Conservation (phyloP, 2,113 vertebrate species). For the Brachyhypopomus occidentalis region DNA sequence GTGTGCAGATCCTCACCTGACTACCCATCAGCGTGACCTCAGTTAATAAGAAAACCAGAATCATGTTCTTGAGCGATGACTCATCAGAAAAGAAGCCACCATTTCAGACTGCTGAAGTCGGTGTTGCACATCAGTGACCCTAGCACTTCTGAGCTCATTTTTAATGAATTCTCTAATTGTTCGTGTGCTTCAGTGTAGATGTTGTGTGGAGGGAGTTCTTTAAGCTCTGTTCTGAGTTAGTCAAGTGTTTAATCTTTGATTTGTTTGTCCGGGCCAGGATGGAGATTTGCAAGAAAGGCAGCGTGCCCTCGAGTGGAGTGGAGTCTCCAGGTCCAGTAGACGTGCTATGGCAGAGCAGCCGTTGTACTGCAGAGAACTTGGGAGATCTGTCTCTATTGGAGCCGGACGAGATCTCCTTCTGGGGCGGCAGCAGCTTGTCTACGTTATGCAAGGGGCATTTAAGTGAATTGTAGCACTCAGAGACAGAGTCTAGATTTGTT, state of each 20-base stretch:
- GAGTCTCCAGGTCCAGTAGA: no score
- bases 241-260: not conserved
- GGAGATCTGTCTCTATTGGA: no score
- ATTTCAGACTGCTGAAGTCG: not conserved
- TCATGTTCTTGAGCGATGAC: not conserved
- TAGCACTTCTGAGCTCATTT: not conserved
- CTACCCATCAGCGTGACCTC: not conserved
- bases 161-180: not conserved
- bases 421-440: no score
- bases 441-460: no score
- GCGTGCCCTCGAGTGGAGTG: not conserved
- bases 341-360: no score
- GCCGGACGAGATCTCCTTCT: no score
- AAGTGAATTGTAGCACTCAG: no score
- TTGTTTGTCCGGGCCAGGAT: not conserved
- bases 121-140: not conserved
- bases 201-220: not conserved
- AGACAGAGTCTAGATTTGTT: no score
- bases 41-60: conserved; percentile 26
- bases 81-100: not conserved
- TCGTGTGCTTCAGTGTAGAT: not conserved
- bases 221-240: not conserved
- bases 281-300: not conserved
- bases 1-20: not conserved
- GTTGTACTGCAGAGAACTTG: no score